Evolutionary conservation across 1,140 invertebrate genomes (phyloP).

Genomic region (Drosophila subpulchrella): DNA sequence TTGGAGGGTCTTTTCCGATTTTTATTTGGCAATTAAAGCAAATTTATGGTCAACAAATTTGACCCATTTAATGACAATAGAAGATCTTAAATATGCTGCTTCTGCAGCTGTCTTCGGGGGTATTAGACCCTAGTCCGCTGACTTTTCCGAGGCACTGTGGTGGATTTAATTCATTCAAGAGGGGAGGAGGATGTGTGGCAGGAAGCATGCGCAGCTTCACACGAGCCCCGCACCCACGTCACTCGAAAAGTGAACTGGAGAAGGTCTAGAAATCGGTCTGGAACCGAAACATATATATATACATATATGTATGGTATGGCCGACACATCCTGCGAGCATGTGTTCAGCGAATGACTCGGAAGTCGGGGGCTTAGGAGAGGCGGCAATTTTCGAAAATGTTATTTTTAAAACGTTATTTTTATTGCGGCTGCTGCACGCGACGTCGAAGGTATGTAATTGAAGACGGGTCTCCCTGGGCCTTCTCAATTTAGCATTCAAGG

Average conservation of each 20-base stretch:
- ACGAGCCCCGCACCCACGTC: slow-evolving; percentile 47
- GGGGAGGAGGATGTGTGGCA: slow-evolving; percentile 27
- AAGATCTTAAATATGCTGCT: not conserved
- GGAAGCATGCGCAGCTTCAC: slow-evolving; percentile 79
- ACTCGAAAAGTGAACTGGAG: slow-evolving; percentile 21
- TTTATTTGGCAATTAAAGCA: not conserved
- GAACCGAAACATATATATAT: not conserved
- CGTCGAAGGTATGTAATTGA: slow-evolving; percentile 1
- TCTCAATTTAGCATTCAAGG: slow-evolving; percentile 64
- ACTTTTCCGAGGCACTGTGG: slow-evolving; percentile 2
- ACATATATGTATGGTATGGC: not conserved
- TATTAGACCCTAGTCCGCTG: not conserved
- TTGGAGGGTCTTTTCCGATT: no score
- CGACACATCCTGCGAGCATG: slow-evolving; percentile 41
- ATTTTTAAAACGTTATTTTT: slow-evolving; percentile 81
- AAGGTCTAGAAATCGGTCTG: slow-evolving; percentile 24
- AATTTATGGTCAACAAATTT: no score
- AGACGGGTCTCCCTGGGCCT: slow-evolving; percentile 7
- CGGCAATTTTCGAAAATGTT: slow-evolving; percentile 51
- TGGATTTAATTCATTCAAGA: not conserved
- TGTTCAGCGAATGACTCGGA: slow-evolving; percentile 37
- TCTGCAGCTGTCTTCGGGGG: not conserved
- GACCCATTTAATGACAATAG: not conserved
- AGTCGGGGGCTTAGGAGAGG: slow-evolving; percentile 7
- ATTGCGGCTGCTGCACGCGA: slow-evolving; percentile 73